phyloP scores from a whole-genome alignment of 2,888 invertebrate species.

The Malthinus seriepunctatus region DNA sequence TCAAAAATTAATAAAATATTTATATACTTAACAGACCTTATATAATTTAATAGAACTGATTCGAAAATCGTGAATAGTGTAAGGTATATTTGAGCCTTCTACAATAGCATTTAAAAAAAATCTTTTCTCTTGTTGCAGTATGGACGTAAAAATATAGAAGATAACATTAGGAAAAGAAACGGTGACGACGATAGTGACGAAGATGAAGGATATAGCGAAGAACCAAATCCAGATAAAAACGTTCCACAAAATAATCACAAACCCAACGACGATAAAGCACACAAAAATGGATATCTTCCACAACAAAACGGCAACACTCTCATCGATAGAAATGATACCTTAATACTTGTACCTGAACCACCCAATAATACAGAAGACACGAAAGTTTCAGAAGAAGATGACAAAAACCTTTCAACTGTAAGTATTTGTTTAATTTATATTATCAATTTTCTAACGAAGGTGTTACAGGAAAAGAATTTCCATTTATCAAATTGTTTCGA shows the following conservation, averaged over 20 bases:
- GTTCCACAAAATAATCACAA: conserved; percentile 2
- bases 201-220: conserved; percentile 55
- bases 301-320: conserved; percentile 60
- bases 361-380: conserved; percentile 44
- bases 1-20: too few relatives aligned
- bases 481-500: conserved; percentile 79
- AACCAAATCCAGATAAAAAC: conserved; percentile 25
- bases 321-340: conserved; percentile 75
- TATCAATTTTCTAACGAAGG: too few relatives aligned
- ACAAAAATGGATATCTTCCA: conserved; percentile 31
- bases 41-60: too few relatives aligned
- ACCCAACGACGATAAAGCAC: conserved; percentile 12
- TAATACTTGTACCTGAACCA: conserved; percentile 75
- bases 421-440: too few relatives aligned
- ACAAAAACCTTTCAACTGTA: too few relatives aligned
- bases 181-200: conserved; percentile 59
- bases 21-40: too few relatives aligned
- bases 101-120: not conserved
- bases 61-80: too few relatives aligned
- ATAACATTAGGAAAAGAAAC: conserved; percentile 61
- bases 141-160: conserved; percentile 81
- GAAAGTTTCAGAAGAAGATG: conserved; percentile 33
- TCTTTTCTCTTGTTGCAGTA: conserved; percentile 61
- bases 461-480: too few relatives aligned
- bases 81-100: not conserved